Base-by-base conservation (phyloP, 2,113 vertebrate species). In the Actenoides lindsayi region DNA sequence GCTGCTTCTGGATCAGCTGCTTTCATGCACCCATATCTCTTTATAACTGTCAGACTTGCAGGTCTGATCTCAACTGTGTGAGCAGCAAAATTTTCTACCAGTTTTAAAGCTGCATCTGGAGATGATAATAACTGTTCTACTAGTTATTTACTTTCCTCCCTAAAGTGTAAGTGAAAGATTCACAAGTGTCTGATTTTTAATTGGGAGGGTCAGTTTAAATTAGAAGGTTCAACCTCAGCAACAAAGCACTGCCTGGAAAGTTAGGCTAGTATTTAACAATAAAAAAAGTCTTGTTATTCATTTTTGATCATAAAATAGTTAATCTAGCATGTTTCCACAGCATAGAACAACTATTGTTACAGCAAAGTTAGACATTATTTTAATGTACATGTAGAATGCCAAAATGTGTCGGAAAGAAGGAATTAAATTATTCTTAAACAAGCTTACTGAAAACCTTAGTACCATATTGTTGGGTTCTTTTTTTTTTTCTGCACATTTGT, bases 91-190 rank as follows among this genome's bases (percentile, higher is more conserved):
- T 89, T 59, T 92, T 89, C n/a, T 71, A 12, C 24, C 37, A n/a
- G 13, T 60, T 96, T 86, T 75, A 75, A 81, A 88, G 31, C 51
- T 6, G 9, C n/a, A 35, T 84, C 44, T 65, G 69, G 44, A 91
- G 35, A 62, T 86, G 65, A 90, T 73, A 90, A 65, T 27, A 85
- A 59, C 67, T 83, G 13, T 86, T 80, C 25, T 77, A 5, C 30
- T 63, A 48, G 57, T 71, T 89, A 90, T 62, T 88, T 83, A 7
- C 33, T 86, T 83, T 94, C 44, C 64, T 69, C 53, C 30, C 50
- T 42, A 16, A 87, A 76, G 77, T 83, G 65, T 84, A 82, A 91
- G 92, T 79, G 78, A 82, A 95, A 57, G 33, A 59, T 68, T 92
- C 74, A 57, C 48, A 82, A 76, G 31, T 65, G 24, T 71, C 39